Evolutionary conservation across 1,140 invertebrate species (phyloP).

Genomic region (Nephila pilipes): DNA sequence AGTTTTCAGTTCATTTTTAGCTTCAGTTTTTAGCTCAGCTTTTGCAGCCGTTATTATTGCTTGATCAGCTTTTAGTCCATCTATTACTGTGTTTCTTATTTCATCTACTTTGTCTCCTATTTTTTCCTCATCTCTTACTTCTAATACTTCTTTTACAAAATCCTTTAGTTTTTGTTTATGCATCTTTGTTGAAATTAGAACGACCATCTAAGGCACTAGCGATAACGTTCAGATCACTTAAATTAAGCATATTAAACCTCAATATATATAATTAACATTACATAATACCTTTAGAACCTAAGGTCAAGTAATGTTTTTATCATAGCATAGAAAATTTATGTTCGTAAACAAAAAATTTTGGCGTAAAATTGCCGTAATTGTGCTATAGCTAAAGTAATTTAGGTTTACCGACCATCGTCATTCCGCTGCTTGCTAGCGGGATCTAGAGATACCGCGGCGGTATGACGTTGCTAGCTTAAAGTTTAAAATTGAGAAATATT

Average conservation of each 20-base stretch:
- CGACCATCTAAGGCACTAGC: background rate
- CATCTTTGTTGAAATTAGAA: background rate
- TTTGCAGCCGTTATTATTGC: fast-evolving
- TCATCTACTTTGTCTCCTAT: too few species aligned
- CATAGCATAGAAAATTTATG: background rate
- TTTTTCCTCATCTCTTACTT: too few species aligned
- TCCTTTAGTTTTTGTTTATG: background rate
- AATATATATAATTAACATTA: background rate
- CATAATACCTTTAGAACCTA: background rate
- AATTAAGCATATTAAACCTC: background rate
- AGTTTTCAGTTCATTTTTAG: background rate
- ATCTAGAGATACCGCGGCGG: too few species aligned
- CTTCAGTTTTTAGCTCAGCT: too few species aligned
- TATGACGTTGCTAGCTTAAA: background rate
- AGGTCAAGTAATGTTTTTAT: background rate
- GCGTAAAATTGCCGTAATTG: conserved; percentile 20
- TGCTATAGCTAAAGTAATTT: background rate
- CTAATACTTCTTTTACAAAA: too few species aligned
- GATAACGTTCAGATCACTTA: too few species aligned
- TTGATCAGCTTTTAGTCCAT: too few species aligned
- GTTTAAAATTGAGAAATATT: conserved; percentile 28
- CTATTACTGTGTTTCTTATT: too few species aligned
- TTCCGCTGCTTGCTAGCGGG: too few species aligned
- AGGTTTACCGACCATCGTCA: too few species aligned
- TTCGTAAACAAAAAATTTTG: conserved; percentile 10